These are phyloP conservation scores for Dreissena rostriformis DNA, from an alignment of 1,140 invertebrate genomes.

Conservation along the genomic window DNA sequence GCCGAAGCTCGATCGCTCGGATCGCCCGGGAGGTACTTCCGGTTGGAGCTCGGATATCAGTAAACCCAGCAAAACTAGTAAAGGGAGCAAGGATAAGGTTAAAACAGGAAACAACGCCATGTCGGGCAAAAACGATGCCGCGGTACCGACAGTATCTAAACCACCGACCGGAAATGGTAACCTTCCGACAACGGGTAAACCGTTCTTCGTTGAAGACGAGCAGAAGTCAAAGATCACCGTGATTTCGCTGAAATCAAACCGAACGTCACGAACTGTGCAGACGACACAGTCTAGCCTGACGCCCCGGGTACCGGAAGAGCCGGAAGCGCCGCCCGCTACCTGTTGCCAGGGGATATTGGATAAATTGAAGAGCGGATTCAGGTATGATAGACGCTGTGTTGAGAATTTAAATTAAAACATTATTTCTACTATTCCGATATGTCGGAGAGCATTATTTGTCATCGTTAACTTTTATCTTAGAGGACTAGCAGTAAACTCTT, in stretches of 20 bases:
- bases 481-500: too few relatives aligned
- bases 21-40: not conserved
- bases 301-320: slow-evolving; percentile 1
- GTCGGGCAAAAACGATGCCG: not conserved
- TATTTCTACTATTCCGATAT: too few relatives aligned
- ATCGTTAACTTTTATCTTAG: too few relatives aligned
- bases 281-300: slow-evolving; percentile 35
- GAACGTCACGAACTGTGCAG: slow-evolving; percentile 45
- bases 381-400: slow-evolving; percentile 10
- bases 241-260: slow-evolving; percentile 43
- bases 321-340: too few relatives aligned
- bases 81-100: not conserved
- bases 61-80: not conserved
- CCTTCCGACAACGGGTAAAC: not conserved
- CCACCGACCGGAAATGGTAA: not conserved
- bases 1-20: slow-evolving; percentile 18
- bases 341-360: not conserved
- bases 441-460: too few relatives aligned
- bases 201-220: slow-evolving; percentile 35
- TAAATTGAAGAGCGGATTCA: slow-evolving; percentile 36
- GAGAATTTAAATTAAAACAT: too few relatives aligned
- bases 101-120: not conserved
- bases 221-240: slow-evolving; percentile 46
- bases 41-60: slow-evolving; percentile 6
- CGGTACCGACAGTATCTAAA: not conserved